Conservation (phyloP, 2,888 invertebrate species). For the Halocaridina rubra region DNA sequence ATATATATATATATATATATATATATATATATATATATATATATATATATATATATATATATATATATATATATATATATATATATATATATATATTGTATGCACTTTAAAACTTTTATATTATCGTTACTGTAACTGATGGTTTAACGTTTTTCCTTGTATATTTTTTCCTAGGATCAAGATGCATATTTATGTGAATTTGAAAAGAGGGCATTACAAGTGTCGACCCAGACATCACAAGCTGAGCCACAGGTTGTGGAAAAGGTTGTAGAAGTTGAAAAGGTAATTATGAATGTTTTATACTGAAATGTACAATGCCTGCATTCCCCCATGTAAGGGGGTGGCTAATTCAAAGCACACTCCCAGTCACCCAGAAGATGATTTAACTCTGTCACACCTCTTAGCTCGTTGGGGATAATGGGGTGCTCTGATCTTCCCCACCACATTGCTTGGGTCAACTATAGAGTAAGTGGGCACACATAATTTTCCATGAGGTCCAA, state of each 20-base stretch:
- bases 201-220: slow-evolving; percentile 46
- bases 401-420: too few relatives aligned
- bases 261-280: slow-evolving; percentile 48
- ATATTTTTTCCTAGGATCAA: slow-evolving; percentile 33
- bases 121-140: neutral
- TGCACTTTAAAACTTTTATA: neutral
- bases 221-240: slow-evolving; percentile 21
- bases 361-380: too few relatives aligned
- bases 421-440: too few relatives aligned
- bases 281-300: slow-evolving; percentile 35
- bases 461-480: too few relatives aligned
- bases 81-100: neutral
- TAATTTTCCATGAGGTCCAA: too few relatives aligned
- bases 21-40: neutral
- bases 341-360: too few relatives aligned
- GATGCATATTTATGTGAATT: slow-evolving; percentile 51
- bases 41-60: slow-evolving; percentile 14
- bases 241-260: slow-evolving; percentile 38
- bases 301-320: too few relatives aligned
- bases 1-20: neutral
- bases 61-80: slow-evolving; percentile 14
- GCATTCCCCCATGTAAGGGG: too few relatives aligned
- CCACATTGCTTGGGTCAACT: too few relatives aligned
- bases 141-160: neutral
- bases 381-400: too few relatives aligned